Evolutionary conservation across 1,140 invertebrate species (phyloP), one percentile per base, ranked within the genome.

Genomic region (Meloidogyne hapla): DNA sequence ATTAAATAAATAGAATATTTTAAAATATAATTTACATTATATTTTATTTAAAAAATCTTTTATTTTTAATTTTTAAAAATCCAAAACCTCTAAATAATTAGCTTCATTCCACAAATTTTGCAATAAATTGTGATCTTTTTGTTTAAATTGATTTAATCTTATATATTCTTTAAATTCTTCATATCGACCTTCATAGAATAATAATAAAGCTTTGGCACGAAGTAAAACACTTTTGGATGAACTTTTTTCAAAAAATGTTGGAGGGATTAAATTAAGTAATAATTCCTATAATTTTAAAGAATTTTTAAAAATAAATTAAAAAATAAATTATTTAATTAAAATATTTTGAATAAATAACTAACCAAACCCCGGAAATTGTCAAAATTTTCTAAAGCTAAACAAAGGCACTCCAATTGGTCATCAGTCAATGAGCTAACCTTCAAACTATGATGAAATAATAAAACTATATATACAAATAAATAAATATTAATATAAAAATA

Each of bases 91-190:
- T 25, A 40, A 67, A 81, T 91, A 91, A 84, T 91, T 91, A 15
- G 90, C 90, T 80, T 91, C 90, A 15, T 91, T 84, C 91, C 91
- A 91, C 15, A 91, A 80, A 28, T 92, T 91, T 88, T 99, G 96
- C 40, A 99, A 90, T 88, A 98, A 96, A 40, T 92, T 90, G 89
- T 99, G 96, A 89, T 98, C 97, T 88, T 96, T 93, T 75, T 93
- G 91, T 78, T 94, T 94, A 89, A 99, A 99, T 81, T 92, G 93
- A 88, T 98, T 93, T 83, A 91, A 93, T 89, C 98, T 94, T 75
- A 99, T 90, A 83, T 98, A 92, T 88, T 92, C 91, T 89, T 98
- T 98, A 74, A 99, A 90, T 88, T 98, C 93, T 89, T 96, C 95
- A 89, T 95, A 96, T 42, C 80, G 77, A 33, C 81, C 62, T 15